These are phyloP conservation scores for Thereva unica DNA, from an alignment of 2,888 invertebrate genomes.

Conservation along the genomic window DNA sequence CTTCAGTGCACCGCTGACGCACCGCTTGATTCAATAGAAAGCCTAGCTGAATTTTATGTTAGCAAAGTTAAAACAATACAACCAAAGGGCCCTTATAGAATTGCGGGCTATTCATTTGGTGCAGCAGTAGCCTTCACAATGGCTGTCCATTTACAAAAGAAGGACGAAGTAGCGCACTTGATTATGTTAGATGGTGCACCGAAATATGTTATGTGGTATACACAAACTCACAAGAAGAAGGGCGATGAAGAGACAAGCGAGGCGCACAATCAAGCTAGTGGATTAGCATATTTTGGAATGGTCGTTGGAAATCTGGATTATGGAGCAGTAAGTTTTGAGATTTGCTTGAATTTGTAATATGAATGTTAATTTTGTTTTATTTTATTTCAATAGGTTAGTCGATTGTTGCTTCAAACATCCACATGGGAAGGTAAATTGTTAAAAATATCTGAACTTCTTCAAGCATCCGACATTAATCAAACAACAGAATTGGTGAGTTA, in stretches of 20 bases:
- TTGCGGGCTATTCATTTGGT: slow-evolving; percentile 96
- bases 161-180: slow-evolving; percentile 53
- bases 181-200: slow-evolving; percentile 91
- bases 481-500: slow-evolving; percentile 53
- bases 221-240: slow-evolving; percentile 64
- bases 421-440: slow-evolving; percentile 58
- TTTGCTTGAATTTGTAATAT: background rate
- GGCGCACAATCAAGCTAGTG: slow-evolving; percentile 69
- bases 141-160: slow-evolving; percentile 78
- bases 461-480: slow-evolving; percentile 50
- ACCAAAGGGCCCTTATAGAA: slow-evolving; percentile 79
- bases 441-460: slow-evolving; percentile 59
- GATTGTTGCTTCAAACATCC: slow-evolving; percentile 52
- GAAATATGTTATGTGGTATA: slow-evolving; percentile 76
- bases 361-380: slow-evolving; percentile 5
- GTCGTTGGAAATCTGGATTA: slow-evolving; percentile 79
- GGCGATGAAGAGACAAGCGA: slow-evolving; percentile 58
- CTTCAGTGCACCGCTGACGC: slow-evolving; percentile 82
- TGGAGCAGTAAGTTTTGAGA: slow-evolving; percentile 62
- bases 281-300: slow-evolving; percentile 80
- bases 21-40: slow-evolving; percentile 71
- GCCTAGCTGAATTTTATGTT: slow-evolving; percentile 75
- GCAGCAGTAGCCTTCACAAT: slow-evolving; percentile 95
- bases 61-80: slow-evolving; percentile 75
- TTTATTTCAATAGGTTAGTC: slow-evolving; percentile 48